These are phyloP conservation scores for Phytoseiulus persimilis DNA, from an alignment of 2,888 invertebrate species.

Conservation along the genomic window DNA sequence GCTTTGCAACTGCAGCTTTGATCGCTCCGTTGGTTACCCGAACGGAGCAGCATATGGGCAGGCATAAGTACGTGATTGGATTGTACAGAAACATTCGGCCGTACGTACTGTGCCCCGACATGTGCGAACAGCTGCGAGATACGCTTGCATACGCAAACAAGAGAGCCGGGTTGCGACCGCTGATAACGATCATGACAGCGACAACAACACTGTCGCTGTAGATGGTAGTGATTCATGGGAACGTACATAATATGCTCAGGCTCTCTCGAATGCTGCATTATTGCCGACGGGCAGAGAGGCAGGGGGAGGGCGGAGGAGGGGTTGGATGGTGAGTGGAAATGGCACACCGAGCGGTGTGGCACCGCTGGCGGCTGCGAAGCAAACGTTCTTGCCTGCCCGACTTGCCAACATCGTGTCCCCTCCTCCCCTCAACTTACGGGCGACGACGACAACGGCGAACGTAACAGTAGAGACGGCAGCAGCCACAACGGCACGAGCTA, in stretches of 20 bases:
- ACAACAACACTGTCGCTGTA: neutral
- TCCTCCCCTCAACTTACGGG: neutral
- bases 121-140: neutral
- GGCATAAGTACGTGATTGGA: no score
- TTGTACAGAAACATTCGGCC: no score
- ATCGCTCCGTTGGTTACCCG: no score
- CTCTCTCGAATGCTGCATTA: neutral
- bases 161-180: neutral
- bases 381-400: neutral
- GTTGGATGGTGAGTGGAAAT: neutral
- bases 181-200: neutral
- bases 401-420: neutral
- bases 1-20: no score
- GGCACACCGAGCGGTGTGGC: neutral
- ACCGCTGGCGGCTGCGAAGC: neutral
- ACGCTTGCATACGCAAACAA: neutral
- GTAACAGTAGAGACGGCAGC: neutral
- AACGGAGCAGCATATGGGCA: no score
- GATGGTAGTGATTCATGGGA: neutral
- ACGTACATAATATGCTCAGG: neutral
- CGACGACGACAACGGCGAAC: neutral
- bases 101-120: neutral
- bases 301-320: neutral
- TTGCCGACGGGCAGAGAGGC: neutral
- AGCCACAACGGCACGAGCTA: neutral